These are phyloP conservation scores for Trichechus manatus DNA, from an alignment of 2,113 vertebrate species.

Conservation along the genomic window DNA sequence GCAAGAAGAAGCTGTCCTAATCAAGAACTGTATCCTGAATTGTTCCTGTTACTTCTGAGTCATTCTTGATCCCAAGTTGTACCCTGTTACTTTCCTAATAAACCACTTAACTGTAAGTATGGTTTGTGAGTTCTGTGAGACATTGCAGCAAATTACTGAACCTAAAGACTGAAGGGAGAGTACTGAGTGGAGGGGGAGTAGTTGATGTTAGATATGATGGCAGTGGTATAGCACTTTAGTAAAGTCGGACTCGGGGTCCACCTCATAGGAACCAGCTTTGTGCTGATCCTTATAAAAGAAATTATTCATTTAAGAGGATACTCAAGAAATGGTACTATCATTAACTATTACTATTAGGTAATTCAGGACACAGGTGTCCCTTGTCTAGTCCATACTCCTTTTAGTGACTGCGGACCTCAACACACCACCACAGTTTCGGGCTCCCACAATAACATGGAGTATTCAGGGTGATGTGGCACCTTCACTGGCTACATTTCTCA, in stretches of 20 bases:
- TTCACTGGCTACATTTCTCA: constrained; percentile 22
- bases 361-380: neutral
- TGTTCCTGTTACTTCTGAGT: neutral
- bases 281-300: too few relatives aligned
- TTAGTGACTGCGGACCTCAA: neutral
- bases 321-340: neutral
- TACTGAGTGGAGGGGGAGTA: neutral
- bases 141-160: neutral
- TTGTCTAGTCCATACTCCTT: neutral
- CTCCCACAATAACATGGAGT: neutral
- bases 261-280: neutral
- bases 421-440: neutral
- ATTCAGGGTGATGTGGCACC: neutral
- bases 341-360: neutral
- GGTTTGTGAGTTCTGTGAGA: neutral
- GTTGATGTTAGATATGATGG: neutral
- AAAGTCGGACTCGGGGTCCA: too few relatives aligned
- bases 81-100: neutral
- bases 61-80: neutral
- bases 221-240: too few relatives aligned
- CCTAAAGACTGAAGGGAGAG: neutral
- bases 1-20: neutral
- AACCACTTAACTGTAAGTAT: neutral
- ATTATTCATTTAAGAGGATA: neutral
- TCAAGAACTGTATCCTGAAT: neutral